Evolutionary conservation across 2,888 invertebrate species (phyloP).

Genomic region (Aproaerema taeniolella): DNA sequence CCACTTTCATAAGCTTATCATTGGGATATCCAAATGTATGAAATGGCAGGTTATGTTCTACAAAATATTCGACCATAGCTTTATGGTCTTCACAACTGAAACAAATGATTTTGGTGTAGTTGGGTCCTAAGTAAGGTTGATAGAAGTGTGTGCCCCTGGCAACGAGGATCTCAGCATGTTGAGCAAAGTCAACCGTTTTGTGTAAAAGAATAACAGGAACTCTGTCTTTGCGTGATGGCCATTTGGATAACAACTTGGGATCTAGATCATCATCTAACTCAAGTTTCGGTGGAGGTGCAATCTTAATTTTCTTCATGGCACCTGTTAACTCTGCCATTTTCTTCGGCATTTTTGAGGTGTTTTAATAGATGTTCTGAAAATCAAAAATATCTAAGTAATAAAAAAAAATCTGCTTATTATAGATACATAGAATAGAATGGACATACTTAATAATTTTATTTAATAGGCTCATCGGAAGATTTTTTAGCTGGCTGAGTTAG

Average conservation of each 20-base stretch:
- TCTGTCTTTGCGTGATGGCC: constrained; percentile 36
- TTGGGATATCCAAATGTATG: constrained; percentile 48
- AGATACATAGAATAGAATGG: too few species aligned
- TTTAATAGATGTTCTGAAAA: too few species aligned
- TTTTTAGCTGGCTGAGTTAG: too few species aligned
- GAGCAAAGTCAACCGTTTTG: constrained; percentile 30
- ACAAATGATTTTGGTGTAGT: constrained; percentile 37
- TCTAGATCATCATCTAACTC: constrained; percentile 23
- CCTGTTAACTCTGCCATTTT: too few species aligned
- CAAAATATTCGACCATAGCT: constrained; percentile 36
- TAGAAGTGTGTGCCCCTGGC: constrained; percentile 34
- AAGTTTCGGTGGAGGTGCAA: too few species aligned
- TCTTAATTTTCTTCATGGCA: too few species aligned
- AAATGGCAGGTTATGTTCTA: constrained; percentile 39
- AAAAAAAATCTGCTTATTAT: too few species aligned
- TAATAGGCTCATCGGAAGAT: too few species aligned
- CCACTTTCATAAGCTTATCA: constrained; percentile 45
- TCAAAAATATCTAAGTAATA: too few species aligned
- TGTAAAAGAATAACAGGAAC: constrained; percentile 47
- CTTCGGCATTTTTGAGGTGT: too few species aligned
- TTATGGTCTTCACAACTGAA: constrained; percentile 37
- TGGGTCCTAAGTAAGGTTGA: constrained; percentile 25
- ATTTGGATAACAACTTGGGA: constrained; percentile 25
- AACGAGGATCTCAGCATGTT: constrained; percentile 33
- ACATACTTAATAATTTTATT: too few species aligned